Conservation (phyloP, 2,888 invertebrate species). For the Parthenolecanium corni region DNA sequence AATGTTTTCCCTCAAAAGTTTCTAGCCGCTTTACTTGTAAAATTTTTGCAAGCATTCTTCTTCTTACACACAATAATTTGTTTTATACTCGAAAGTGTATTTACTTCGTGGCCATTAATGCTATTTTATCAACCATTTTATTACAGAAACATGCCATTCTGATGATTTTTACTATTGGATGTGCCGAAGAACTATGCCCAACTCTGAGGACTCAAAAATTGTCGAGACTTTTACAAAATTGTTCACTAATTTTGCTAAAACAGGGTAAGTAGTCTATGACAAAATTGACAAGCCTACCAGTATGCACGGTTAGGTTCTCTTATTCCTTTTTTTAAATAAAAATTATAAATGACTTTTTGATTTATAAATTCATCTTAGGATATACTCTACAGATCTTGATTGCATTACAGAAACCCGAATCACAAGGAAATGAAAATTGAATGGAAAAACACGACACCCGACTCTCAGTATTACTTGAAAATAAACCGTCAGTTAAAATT, state of each 20-base stretch:
- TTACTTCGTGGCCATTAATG: no score
- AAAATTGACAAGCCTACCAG: no score
- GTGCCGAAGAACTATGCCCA: neutral
- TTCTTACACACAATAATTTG: no score
- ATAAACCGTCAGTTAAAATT: neutral
- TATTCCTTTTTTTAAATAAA: neutral
- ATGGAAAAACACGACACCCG: neutral
- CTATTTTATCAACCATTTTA: no score
- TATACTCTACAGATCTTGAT: no score
- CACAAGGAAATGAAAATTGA: neutral
- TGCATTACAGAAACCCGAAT: neutral
- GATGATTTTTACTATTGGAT: conserved; percentile 9
- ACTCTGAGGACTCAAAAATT: neutral
- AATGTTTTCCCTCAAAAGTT: no score
- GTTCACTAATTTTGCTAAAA: conserved; percentile 4
- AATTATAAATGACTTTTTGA: no score
- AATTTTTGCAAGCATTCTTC: no score
- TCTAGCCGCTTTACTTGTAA: no score
- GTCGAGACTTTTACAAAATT: conserved; percentile 2
- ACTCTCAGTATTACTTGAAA: conserved; percentile 1
- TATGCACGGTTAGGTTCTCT: no score
- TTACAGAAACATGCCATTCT: conserved; percentile 11
- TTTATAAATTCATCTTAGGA: no score
- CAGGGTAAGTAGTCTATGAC: conserved; percentile 7
- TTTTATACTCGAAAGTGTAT: no score